Percentiles rank a stretch among this genome's conserved stretches.
Conservation (phyloP, 1,140 invertebrate species). For the Heliconius melpomene region DNA sequence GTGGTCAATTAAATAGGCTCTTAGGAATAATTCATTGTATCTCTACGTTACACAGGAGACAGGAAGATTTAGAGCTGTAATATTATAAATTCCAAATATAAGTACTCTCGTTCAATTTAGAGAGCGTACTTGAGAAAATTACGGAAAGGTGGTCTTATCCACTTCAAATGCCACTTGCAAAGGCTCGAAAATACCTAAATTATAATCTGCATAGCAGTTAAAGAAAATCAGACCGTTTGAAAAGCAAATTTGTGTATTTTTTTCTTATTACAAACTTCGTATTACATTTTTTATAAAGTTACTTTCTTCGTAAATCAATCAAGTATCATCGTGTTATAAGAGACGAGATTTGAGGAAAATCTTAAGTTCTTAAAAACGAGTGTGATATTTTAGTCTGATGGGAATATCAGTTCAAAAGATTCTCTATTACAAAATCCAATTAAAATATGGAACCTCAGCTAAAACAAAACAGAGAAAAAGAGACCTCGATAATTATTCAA, state of each 20-base stretch:
- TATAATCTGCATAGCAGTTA: constrained; percentile 34
- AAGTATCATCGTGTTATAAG: background rate
- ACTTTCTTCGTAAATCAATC: background rate
- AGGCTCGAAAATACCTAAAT: constrained; percentile 51
- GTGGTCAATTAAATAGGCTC: constrained; percentile 37
- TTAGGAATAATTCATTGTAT: constrained; percentile 54
- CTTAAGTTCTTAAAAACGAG: background rate
- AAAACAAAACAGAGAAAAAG: constrained; percentile 48
- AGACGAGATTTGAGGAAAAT: background rate
- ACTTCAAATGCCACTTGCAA: constrained; percentile 64
- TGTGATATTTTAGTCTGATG: background rate
- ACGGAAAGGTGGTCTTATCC: constrained; percentile 71
- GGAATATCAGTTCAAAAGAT: background rate
- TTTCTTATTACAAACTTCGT: background rate
- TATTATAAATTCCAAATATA: constrained; percentile 78
- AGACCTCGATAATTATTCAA: constrained; percentile 64
- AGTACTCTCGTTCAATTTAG: constrained; percentile 70
- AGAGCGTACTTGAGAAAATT: constrained; percentile 75
- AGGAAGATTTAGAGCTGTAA: constrained; percentile 71
- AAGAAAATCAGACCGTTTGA: constrained; percentile 27
- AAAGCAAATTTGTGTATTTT: constrained; percentile 20
- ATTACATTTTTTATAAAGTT: background rate
- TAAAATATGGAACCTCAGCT: constrained; percentile 36
- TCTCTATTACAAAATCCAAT: constrained; percentile 18
- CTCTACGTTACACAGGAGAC: constrained; percentile 53